These are phyloP conservation scores for Timema podura DNA, from an alignment of 2,888 invertebrate genomes.

Conservation along the genomic window DNA sequence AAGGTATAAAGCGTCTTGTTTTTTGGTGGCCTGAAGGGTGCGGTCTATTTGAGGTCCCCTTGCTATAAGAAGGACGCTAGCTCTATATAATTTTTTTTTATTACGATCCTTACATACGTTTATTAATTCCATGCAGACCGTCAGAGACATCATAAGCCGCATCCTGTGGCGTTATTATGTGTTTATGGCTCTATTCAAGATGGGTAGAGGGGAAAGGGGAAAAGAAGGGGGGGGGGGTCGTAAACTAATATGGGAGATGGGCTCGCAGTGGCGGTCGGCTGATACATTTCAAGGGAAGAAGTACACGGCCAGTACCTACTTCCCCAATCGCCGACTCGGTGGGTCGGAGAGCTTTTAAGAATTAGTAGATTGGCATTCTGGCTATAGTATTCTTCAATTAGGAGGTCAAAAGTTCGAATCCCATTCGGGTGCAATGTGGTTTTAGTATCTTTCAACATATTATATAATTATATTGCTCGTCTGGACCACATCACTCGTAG, in stretches of 20 bases:
- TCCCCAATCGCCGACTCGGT: too few relatives aligned
- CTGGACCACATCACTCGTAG: too few relatives aligned
- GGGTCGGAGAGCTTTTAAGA: too few relatives aligned
- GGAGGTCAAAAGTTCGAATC: too few relatives aligned
- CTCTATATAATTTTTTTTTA: neutral
- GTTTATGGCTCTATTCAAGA: constrained; percentile 28
- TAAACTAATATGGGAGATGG: constrained; percentile 26
- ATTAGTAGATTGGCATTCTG: too few relatives aligned
- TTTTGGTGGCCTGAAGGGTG: constrained; percentile 18
- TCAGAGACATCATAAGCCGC: constrained; percentile 20
- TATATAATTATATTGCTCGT: too few relatives aligned
- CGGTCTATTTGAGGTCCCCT: constrained; percentile 15
- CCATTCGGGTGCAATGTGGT: too few relatives aligned
- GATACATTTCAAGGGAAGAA: too few relatives aligned
- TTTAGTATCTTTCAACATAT: too few relatives aligned
- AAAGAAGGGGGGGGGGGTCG: constrained; percentile 15
- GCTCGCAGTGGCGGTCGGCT: constrained; percentile 7
- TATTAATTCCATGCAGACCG: constrained; percentile 24
- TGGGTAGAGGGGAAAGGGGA: neutral
- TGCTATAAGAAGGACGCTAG: neutral
- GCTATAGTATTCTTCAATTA: too few relatives aligned
- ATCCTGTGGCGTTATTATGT: constrained; percentile 27
- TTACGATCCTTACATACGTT: constrained; percentile 15
- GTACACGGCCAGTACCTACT: too few relatives aligned
- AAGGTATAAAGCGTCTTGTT: constrained; percentile 10